Conservation (phyloP, 2,888 invertebrate genomes). For the Pterostichus madidus region DNA sequence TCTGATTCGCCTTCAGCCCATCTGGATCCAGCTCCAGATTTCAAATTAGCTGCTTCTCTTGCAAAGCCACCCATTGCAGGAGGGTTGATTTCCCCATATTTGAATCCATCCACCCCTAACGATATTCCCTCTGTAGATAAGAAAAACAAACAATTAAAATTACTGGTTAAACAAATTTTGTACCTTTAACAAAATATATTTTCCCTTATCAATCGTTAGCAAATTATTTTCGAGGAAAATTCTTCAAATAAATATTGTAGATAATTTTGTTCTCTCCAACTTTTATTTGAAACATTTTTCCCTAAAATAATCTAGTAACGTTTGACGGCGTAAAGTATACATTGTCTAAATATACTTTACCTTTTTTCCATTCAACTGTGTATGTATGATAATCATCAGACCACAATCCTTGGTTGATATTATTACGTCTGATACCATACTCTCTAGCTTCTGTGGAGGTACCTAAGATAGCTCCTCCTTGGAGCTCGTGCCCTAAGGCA, state of each 20-base stretch:
- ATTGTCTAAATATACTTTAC: conserved; percentile 69
- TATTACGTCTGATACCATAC: conserved; percentile 71
- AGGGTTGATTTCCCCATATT: conserved; percentile 77
- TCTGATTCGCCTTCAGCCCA: conserved; percentile 82
- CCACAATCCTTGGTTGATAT: conserved; percentile 73
- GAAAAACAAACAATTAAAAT: background rate
- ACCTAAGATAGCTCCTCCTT: conserved; percentile 74
- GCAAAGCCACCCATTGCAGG: conserved; percentile 74
- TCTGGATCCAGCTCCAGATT: conserved; percentile 76
- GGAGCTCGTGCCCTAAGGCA: conserved; percentile 71
- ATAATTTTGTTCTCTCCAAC: too few relatives aligned
- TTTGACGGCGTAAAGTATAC: too few relatives aligned
- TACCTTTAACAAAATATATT: background rate
- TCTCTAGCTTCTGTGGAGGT: conserved; percentile 71
- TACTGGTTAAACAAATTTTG: background rate
- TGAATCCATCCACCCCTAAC: conserved; percentile 78
- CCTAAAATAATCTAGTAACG: too few relatives aligned
- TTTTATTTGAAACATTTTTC: too few relatives aligned
- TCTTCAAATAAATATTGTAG: too few relatives aligned
- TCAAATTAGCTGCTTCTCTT: conserved; percentile 71
- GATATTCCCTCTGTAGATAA: conserved; percentile 78
- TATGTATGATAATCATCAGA: conserved; percentile 80
- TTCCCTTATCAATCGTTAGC: too few relatives aligned
- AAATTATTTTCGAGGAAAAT: too few relatives aligned
- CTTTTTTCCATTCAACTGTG: conserved; percentile 80